These are phyloP conservation scores for Syritta pipiens DNA, from an alignment of 2,888 invertebrate genomes.

Conservation along the genomic window DNA sequence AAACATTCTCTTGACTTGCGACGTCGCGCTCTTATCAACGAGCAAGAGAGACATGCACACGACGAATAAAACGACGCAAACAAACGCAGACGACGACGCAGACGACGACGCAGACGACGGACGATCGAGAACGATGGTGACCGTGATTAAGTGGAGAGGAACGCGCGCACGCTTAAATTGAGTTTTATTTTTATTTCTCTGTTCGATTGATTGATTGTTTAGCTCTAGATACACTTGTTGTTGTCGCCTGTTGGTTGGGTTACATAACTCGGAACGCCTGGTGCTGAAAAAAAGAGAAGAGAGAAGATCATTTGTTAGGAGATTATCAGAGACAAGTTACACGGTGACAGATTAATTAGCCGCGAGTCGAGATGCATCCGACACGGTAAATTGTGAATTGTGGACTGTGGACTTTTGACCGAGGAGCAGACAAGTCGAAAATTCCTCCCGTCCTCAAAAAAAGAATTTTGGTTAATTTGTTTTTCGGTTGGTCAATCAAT, in stretches of 20 bases:
- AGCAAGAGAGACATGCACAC: conserved; percentile 23
- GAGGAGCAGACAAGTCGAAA: conserved; percentile 26
- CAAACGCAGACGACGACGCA: no score
- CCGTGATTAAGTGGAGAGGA: conserved; percentile 55
- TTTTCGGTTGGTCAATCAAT: conserved; percentile 42
- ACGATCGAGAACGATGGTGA: no score
- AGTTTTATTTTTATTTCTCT: conserved; percentile 51
- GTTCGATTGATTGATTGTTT: conserved; percentile 58
- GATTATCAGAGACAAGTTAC: conserved; percentile 26
- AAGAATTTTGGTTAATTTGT: conserved; percentile 4
- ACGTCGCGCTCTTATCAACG: conserved; percentile 52
- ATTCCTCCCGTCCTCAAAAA: no score
- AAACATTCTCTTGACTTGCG: conserved; percentile 41
- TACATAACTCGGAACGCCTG: conserved; percentile 43
- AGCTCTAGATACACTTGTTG: conserved; percentile 34
- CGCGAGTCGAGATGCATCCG: conserved; percentile 43
- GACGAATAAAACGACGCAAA: no score
- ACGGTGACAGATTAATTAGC: conserved; percentile 57
- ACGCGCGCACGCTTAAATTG: no score
- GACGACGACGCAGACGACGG: no score
- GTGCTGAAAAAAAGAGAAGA: conserved; percentile 24
- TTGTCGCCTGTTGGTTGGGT: conserved; percentile 23
- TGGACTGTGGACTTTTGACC: conserved; percentile 49
- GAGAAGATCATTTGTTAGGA: conserved; percentile 4
- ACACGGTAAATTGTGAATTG: neutral